Evolutionary conservation across 2,888 invertebrate species (phyloP).

Genomic region (Tetranychus piercei): DNA sequence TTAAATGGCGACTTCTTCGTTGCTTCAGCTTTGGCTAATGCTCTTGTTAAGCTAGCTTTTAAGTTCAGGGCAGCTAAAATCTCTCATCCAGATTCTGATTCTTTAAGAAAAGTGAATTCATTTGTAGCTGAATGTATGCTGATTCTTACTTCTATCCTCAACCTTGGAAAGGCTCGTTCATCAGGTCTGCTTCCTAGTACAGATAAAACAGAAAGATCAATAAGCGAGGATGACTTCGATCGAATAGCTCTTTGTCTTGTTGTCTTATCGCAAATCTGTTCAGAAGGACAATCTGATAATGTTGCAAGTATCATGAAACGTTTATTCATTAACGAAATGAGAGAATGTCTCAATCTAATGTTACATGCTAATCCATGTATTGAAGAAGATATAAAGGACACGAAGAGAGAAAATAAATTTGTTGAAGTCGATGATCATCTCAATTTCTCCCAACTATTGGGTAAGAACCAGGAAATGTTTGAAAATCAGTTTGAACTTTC

Average conservation of each 20-base stretch:
- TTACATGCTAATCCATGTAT: constrained; percentile 32
- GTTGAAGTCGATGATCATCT: constrained; percentile 21
- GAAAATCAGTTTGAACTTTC: constrained; percentile 59
- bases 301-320: neutral
- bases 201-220: constrained; percentile 36
- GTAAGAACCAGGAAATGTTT: constrained; percentile 16
- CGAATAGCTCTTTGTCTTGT: constrained; percentile 49
- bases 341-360: constrained; percentile 44
- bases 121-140: constrained; percentile 58
- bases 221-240: constrained; percentile 90
- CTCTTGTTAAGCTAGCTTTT: constrained; percentile 72
- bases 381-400: constrained; percentile 36
- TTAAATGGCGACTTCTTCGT: constrained; percentile 91
- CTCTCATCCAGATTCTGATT: neutral
- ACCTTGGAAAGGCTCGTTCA: constrained; percentile 55
- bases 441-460: constrained; percentile 20
- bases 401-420: constrained; percentile 10
- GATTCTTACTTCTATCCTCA: constrained; percentile 64
- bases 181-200: constrained; percentile 26
- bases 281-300: neutral
- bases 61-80: constrained; percentile 39
- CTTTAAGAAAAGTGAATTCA: constrained; percentile 20
- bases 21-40: constrained; percentile 73
- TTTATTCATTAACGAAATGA: constrained; percentile 40
- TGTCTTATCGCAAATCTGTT: constrained; percentile 33